Percentiles rank a stretch among this genome's conserved stretches.
phyloP scores from a whole-genome alignment of 1,140 invertebrate species.

The Amphibalanus amphitrite region DNA sequence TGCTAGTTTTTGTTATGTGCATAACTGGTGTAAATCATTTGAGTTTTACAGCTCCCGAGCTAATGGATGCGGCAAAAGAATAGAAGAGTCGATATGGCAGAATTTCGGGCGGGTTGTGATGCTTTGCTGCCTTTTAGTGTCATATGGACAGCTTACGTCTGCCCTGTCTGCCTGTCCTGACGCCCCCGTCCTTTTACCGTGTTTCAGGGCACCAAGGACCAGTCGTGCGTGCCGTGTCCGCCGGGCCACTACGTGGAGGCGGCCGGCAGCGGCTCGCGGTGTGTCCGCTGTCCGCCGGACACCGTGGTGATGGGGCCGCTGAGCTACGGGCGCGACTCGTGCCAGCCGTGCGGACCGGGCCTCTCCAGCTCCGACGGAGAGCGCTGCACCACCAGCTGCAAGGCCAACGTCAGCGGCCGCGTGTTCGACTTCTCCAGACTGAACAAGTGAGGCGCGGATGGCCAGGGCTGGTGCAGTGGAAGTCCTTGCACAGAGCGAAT shows the following conservation, averaged over 20 bases:
- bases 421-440: conserved; percentile 32
- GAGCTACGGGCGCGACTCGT: conserved; percentile 30
- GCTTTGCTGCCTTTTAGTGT: too few species aligned
- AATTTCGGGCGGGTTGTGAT: too few species aligned
- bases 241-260: conserved; percentile 31
- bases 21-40: too few species aligned
- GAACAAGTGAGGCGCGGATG: conserved; percentile 23
- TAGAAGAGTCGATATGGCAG: too few species aligned
- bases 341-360: conserved; percentile 34
- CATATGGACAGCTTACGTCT: too few species aligned
- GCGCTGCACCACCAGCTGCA: conserved; percentile 27
- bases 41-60: too few species aligned
- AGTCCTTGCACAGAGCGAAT: too few species aligned
- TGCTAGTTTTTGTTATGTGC: too few species aligned
- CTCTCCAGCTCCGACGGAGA: conserved; percentile 25
- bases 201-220: conserved; percentile 14
- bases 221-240: conserved; percentile 36
- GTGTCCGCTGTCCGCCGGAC: conserved; percentile 30
- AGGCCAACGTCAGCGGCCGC: conserved; percentile 21
- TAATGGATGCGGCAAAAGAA: too few species aligned
- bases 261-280: conserved; percentile 22
- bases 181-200: too few species aligned
- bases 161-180: too few species aligned
- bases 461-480: too few species aligned
- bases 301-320: conserved; percentile 31